Conservation (phyloP, 1,140 invertebrate genomes). For the Bombus superbus region DNA sequence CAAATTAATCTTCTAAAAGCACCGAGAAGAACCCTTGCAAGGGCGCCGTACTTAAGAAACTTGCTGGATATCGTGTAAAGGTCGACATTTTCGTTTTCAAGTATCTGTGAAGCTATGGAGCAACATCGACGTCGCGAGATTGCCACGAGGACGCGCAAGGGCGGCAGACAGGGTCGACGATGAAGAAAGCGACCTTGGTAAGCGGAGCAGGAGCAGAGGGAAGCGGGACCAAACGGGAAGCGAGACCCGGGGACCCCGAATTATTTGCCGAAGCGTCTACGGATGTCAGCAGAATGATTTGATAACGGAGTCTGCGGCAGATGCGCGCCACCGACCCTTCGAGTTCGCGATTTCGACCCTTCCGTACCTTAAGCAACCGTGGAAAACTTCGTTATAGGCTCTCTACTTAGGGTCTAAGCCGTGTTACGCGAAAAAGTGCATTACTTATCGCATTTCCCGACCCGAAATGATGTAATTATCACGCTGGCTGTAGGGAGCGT, state of each 20-base stretch:
- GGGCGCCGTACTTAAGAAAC: conserved; percentile 54
- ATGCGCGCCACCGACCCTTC: conserved; percentile 33
- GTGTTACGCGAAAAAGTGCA: conserved; percentile 45
- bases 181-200: not conserved
- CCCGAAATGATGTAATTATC: conserved; percentile 38
- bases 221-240: conserved; percentile 9
- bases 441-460: conserved; percentile 34
- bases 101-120: conserved; percentile 43
- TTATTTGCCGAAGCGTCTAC: conserved; percentile 56
- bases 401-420: no score
- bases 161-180: not conserved
- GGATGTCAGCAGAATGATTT: conserved; percentile 63
- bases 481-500: not conserved
- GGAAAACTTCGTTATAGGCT: conserved; percentile 49
- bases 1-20: conserved; percentile 69
- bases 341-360: not conserved
- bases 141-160: conserved; percentile 11
- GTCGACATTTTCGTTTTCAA: conserved; percentile 33
- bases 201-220: not conserved
- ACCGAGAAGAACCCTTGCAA: conserved; percentile 29
- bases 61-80: conserved; percentile 50
- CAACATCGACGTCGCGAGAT: conserved; percentile 53
- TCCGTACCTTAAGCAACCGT: conserved; percentile 53
- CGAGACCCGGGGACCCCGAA: conserved; percentile 34
- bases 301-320: conserved; percentile 60